phyloP scores from a whole-genome alignment of 2,113 vertebrate species.

The Brachyhypopomus gauderio region DNA sequence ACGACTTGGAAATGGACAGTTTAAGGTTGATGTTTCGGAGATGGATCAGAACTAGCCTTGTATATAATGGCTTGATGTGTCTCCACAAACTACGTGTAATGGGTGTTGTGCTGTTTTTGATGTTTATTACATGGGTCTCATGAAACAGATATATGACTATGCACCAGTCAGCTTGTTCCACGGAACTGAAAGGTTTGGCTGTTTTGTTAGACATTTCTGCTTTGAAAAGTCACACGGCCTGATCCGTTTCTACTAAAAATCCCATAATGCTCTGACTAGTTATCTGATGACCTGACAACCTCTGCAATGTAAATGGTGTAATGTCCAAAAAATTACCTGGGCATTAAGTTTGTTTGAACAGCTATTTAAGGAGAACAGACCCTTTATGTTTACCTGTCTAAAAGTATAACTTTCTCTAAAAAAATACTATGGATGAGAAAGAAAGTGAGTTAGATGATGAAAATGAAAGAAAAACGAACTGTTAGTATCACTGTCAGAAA shows the following conservation, averaged over 20 bases:
- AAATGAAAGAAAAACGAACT: slow-evolving; percentile 21
- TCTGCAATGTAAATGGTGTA: not conserved
- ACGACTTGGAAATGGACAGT: slow-evolving; percentile 29
- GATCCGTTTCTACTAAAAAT: slow-evolving; percentile 4
- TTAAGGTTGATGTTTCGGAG: slow-evolving; percentile 48
- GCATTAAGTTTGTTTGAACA: not conserved
- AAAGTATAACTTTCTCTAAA: slow-evolving; percentile 11
- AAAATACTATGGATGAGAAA: not conserved
- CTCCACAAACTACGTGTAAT: slow-evolving; percentile 66
- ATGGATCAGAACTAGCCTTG: slow-evolving; percentile 54
- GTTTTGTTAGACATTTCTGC: slow-evolving; percentile 14
- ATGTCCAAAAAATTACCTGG: not conserved
- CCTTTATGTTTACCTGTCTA: not conserved
- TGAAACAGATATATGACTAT: slow-evolving; percentile 64
- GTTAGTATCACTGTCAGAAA: slow-evolving; percentile 58
- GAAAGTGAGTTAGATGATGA: slow-evolving; percentile 22
- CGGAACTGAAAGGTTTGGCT: slow-evolving; percentile 43
- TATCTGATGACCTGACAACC: not conserved
- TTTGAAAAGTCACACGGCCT: not conserved
- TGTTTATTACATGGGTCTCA: slow-evolving; percentile 65
- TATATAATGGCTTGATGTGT: slow-evolving; percentile 71
- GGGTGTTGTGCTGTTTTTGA: slow-evolving; percentile 71
- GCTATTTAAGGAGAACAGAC: not conserved
- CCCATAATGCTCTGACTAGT: not conserved
- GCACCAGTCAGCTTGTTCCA: slow-evolving; percentile 56